Percentiles rank a stretch among this genome's conserved stretches.
phyloP scores from a whole-genome alignment of 2,888 invertebrate species.

The Tachina grossa region DNA sequence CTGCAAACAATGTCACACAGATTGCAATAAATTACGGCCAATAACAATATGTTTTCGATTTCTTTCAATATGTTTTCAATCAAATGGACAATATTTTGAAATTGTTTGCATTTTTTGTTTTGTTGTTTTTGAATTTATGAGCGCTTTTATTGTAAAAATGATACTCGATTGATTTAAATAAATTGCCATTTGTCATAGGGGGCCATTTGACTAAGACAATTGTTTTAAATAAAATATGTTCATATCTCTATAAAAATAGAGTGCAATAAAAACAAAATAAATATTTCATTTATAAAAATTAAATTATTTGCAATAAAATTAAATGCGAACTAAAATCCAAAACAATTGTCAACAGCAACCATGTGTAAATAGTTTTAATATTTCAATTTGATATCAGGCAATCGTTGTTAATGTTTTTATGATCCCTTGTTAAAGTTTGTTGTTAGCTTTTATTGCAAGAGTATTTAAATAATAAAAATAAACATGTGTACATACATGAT shows the following conservation, averaged over 20 bases:
- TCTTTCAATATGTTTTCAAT: slow-evolving; percentile 50
- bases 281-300: slow-evolving; percentile 3
- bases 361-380: not conserved
- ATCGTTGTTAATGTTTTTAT: slow-evolving; percentile 19
- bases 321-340: slow-evolving; percentile 6
- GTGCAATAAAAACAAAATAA: slow-evolving; percentile 18
- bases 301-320: not conserved
- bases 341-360: not conserved
- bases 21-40: slow-evolving; percentile 56
- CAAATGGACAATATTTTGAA: slow-evolving; percentile 26
- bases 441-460: slow-evolving; percentile 13
- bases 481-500: not conserved
- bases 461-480: slow-evolving; percentile 8
- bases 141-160: slow-evolving; percentile 43
- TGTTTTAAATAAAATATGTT: slow-evolving; percentile 30
- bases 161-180: slow-evolving; percentile 67
- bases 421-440: slow-evolving; percentile 23
- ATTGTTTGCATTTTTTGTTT: slow-evolving; percentile 3
- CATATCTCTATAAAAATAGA: not conserved
- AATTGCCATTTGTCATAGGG: slow-evolving; percentile 59
- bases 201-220: slow-evolving; percentile 26
- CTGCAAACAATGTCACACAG: slow-evolving; percentile 30
- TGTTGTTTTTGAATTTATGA: slow-evolving; percentile 47
- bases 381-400: slow-evolving; percentile 24
- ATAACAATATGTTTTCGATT: slow-evolving; percentile 24